A percentile compares a stretch with the other conserved stretches of the same genome.
Conservation (phyloP, 2,888 invertebrate genomes). For the Troilus luridus region DNA sequence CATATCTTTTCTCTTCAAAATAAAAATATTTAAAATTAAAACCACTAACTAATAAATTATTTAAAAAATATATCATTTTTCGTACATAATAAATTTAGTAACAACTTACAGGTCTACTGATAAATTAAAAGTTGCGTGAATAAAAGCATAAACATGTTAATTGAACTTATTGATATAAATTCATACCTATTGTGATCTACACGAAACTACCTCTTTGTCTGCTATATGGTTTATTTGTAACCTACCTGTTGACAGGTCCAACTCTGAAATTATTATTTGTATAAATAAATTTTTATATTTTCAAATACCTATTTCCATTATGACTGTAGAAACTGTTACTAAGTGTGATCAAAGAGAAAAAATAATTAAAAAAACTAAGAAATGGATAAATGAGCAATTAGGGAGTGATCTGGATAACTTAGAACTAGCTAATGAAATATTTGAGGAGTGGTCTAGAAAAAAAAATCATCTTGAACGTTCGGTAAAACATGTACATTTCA, state of each 20-base stretch:
- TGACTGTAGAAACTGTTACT: neutral
- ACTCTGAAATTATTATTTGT: neutral
- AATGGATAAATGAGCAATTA: slow-evolving; percentile 73
- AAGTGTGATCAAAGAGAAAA: slow-evolving; percentile 65
- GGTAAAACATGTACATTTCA: slow-evolving; percentile 65
- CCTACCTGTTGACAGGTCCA: neutral
- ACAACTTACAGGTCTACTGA: too few relatives aligned
- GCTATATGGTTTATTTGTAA: neutral
- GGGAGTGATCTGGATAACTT: slow-evolving; percentile 73
- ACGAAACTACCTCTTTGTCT: neutral
- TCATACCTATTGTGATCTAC: too few relatives aligned
- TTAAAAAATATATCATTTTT: too few relatives aligned
- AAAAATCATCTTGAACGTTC: slow-evolving; percentile 70
- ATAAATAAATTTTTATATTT: neutral
- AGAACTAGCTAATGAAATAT: slow-evolving; percentile 72
- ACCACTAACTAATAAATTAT: too few relatives aligned
- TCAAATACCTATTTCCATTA: neutral
- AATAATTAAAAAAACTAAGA: slow-evolving; percentile 70
- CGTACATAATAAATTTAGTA: too few relatives aligned
- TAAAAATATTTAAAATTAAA: too few relatives aligned
- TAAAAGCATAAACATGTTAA: too few relatives aligned
- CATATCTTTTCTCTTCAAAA: too few relatives aligned
- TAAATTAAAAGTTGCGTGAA: too few relatives aligned
- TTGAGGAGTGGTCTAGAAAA: slow-evolving; percentile 69
- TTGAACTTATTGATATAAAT: too few relatives aligned